Evolutionary conservation across 2,888 invertebrate species (phyloP).

Genomic region (Lypha dubia): DNA sequence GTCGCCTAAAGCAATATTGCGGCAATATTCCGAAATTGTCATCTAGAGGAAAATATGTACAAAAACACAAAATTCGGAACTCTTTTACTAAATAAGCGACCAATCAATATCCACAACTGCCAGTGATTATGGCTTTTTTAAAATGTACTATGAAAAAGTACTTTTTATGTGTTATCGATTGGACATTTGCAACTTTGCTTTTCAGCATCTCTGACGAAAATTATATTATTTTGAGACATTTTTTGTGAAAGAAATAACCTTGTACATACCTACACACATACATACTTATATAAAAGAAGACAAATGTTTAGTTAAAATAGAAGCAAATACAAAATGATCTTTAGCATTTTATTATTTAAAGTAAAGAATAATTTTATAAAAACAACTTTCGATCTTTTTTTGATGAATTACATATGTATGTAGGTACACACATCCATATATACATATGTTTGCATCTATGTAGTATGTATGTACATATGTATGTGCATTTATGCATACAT

Average conservation of each 20-base stretch:
- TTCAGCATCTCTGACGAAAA: conserved; percentile 16
- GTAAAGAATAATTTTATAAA: conserved; percentile 40
- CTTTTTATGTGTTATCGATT: not conserved
- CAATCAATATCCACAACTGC: too few relatives aligned
- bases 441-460: too few relatives aligned
- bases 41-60: too few relatives aligned
- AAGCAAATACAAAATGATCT: conserved; percentile 60
- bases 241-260: conserved; percentile 4
- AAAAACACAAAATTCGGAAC: too few relatives aligned
- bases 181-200: not conserved
- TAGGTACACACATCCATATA: not conserved
- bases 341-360: conserved; percentile 56
- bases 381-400: conserved; percentile 29
- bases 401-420: not conserved
- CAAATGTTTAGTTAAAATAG: conserved; percentile 57
- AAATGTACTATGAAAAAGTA: not conserved
- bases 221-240: not conserved
- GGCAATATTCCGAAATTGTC: too few relatives aligned
- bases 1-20: too few relatives aligned
- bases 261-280: not conserved
- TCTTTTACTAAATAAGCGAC: too few relatives aligned
- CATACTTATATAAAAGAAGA: too few relatives aligned
- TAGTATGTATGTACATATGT: too few relatives aligned
- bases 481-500: too few relatives aligned
- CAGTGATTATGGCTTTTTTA: not conserved